Base-by-base conservation (phyloP, 64 coral and sea anemone species). In the Exaiptasia diaphana region DNA sequence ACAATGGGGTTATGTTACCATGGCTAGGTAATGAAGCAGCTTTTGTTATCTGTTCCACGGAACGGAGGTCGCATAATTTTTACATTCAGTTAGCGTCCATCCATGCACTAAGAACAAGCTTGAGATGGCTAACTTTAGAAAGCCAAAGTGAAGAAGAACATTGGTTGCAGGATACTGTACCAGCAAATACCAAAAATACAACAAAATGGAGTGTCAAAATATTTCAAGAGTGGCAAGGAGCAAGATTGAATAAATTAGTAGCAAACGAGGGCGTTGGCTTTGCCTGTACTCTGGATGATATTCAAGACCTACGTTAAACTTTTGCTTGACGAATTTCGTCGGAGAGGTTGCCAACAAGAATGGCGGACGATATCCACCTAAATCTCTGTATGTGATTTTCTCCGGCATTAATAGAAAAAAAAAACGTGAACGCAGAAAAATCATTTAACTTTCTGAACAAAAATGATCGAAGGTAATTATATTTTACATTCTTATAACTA, bases 201-300 rank as follows among this genome's bases (percentile, higher is more conserved):
- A 50, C 44, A 74, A 74, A 74, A 50, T 74, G 71, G 71, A 74
- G 71, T 52, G 7, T 74, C 15, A 74, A 30, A 20, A 50, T 74
- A 43, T 74, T 74, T 49, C 13, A 27, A 28, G 71, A 74, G 37
- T 74, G 43, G 71, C 71, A 49, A 74, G 29, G n/a, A 3, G 17
- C 11, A 14, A n/a, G 43, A 8, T 26, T 4, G 32, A 74, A 50
- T 60, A 60, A 60, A 28, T 8, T 0, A 28, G n/a, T 18, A 26
- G 31, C 8, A 26, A 60, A 60, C 3, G 55, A 60, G 18, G 25
- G n/a, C 18, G n/a, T 3, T 26, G 55, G 55, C 0, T 60, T 60
- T 60, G 8, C 55, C 8, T 60, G 55, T 60, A n/a, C n/a, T n/a
- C n/a, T n/a, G n/a, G 24, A 24, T 23, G 52, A 55, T 55, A 55